A percentile compares a stretch with the other conserved stretches of the same genome.
phyloP scores from a whole-genome alignment of 2,113 vertebrate species.

The Melozone crissalis region DNA sequence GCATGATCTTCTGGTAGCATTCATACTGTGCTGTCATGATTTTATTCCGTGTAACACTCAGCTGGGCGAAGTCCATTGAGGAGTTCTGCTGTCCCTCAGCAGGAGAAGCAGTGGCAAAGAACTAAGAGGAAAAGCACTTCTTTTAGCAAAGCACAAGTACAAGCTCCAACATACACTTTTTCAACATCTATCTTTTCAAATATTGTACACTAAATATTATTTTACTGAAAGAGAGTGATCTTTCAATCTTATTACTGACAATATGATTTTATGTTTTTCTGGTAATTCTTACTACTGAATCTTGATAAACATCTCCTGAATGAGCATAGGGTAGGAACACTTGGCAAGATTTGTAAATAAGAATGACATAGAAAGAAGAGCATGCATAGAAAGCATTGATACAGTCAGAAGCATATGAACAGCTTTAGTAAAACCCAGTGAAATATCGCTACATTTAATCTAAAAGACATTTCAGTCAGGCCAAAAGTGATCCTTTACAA shows the following conservation, averaged over 20 bases:
- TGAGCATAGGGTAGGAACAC: background rate
- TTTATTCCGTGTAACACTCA: constrained; percentile 86
- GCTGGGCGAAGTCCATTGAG: background rate
- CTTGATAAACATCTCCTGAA: background rate
- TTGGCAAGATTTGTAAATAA: background rate
- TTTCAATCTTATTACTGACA: background rate
- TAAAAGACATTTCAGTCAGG: background rate
- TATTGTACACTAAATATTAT: background rate
- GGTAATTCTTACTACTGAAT: background rate
- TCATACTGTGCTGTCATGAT: constrained; percentile 97
- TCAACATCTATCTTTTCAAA: background rate
- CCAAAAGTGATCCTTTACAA: background rate
- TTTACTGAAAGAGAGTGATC: background rate
- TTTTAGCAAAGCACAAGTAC: background rate
- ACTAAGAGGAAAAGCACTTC: constrained; percentile 56
- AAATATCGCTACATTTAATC: background rate
- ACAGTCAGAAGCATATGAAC: background rate
- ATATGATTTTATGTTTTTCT: background rate
- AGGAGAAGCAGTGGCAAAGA: constrained; percentile 70
- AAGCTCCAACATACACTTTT: background rate
- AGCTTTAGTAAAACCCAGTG: background rate
- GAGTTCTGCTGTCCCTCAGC: constrained; percentile 51
- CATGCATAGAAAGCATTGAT: background rate
- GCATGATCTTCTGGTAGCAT: constrained; percentile 97
- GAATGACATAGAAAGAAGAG: background rate